These are phyloP conservation scores for Hirundichthys speculiger DNA, from an alignment of 2,113 vertebrate genomes.

Conservation along the genomic window DNA sequence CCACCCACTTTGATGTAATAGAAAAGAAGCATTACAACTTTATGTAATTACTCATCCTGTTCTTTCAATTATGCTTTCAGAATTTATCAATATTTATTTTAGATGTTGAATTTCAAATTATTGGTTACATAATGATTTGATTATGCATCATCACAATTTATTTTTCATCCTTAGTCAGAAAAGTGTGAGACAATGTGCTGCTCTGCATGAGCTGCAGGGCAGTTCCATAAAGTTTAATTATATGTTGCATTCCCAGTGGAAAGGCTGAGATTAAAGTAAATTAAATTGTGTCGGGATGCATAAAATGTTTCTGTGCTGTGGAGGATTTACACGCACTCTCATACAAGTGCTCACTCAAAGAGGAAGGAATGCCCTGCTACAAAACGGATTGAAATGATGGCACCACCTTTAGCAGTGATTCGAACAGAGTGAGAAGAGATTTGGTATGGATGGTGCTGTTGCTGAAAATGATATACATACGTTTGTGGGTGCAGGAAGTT, in stretches of 20 bases:
- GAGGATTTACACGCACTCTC: constrained; percentile 34
- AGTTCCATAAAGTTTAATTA: constrained; percentile 85
- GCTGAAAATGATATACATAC: no score
- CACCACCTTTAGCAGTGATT: neutral
- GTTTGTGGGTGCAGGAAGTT: neutral
- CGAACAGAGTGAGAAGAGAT: constrained; percentile 1
- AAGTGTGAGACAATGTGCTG: constrained; percentile 53
- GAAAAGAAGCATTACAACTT: constrained; percentile 44
- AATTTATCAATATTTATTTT: constrained; percentile 74
- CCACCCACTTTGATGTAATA: constrained; percentile 55
- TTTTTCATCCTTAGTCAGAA: constrained; percentile 52
- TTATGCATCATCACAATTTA: constrained; percentile 65
- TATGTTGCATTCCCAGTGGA: constrained; percentile 79
- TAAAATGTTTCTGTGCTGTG: constrained; percentile 66
- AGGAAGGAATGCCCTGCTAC: constrained; percentile 5
- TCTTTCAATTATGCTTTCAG: constrained; percentile 60
- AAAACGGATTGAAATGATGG: constrained; percentile 17
- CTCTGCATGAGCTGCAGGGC: constrained; percentile 68
- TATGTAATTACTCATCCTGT: constrained; percentile 55
- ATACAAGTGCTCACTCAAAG: constrained; percentile 1
- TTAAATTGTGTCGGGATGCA: constrained; percentile 81
- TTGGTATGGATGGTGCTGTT: neutral
- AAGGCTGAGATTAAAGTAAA: constrained; percentile 82
- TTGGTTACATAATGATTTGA: constrained; percentile 68
- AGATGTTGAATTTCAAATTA: constrained; percentile 66